Evolutionary conservation across 2,888 invertebrate genomes (phyloP), one percentile per base, ranked within the genome.

Genomic region (Anodontia alba): DNA sequence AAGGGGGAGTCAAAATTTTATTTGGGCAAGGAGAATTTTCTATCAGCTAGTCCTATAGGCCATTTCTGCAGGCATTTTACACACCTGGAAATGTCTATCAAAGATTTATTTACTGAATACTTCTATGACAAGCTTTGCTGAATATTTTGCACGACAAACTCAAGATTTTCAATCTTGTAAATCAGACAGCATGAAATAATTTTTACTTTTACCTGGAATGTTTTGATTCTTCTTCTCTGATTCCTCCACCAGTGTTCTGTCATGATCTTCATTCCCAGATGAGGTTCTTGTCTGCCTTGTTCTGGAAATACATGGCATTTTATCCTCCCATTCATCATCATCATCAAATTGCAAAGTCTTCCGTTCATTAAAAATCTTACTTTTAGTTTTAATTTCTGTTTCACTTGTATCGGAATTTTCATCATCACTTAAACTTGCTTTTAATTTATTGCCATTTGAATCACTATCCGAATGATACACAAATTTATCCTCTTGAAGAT

Each of bases 261-360:
- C 82, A 66, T 75, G 79, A 20, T 81, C 81, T 5, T 75, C 74
- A 20, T 69, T 78, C 17, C 75, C 74, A n/a, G 73, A 73, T 2
- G 74, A 73, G 8, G 20, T 20, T 26, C 15, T 15, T 31, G 7
- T 54, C 33, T 68, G 54, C 23, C 74, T 72, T 43, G 46, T 43
- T 42, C 77, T 69, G 0, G 71, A 73, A 26, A 57, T 67, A 43
- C 78, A 79, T 0, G 86, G 81, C 23, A 87, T 84, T 38, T 81
- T 70, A 29, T 88, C 89, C 42, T 81, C 88, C 90, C 91, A 91
- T 43, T 89, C 90, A 23, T 91, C 90, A 36, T 90, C 90, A 80
- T 90, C 91, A 80, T 91, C 92, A 88, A 90, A 91, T 29, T 90
- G 88, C 15, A 83, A 49, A 5, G 83, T 70, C 73, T 81, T 86